Percentiles rank a stretch among this genome's conserved stretches.
These are phyloP conservation scores for Chloropsis cyanopogon DNA, from an alignment of 2,113 vertebrate genomes.

Conservation along the genomic window DNA sequence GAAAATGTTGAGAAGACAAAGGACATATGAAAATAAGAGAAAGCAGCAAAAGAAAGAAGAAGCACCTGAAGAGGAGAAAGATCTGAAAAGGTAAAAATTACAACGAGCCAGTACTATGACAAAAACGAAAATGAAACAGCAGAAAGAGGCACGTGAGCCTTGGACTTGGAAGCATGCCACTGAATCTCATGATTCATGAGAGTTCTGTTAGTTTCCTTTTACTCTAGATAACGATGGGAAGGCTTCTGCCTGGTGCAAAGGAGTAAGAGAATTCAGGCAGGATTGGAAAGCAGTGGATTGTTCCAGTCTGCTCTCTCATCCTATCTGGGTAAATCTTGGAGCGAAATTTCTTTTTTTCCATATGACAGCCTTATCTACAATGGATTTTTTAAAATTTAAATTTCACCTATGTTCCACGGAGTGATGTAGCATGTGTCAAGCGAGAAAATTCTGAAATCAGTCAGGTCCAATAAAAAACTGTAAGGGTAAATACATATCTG, in stretches of 20 bases:
- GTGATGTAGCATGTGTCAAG: neutral
- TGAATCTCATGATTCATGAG: neutral
- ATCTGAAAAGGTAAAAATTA: neutral
- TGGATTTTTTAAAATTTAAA: neutral
- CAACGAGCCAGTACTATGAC: neutral
- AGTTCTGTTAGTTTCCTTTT: neutral
- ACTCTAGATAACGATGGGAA: neutral
- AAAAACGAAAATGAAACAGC: neutral
- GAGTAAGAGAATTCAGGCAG: neutral
- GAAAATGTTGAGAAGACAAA: neutral
- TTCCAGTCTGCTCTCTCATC: neutral
- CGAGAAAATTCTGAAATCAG: neutral
- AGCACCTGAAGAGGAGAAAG: neutral
- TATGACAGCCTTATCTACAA: neutral
- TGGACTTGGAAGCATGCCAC: neutral
- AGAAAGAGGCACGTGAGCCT: neutral
- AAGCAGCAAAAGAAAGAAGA: neutral
- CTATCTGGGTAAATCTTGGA: neutral
- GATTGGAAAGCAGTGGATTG: rapidly evolving
- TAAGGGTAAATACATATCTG: neutral
- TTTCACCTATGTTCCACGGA: neutral
- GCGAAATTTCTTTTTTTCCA: neutral
- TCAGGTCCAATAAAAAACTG: neutral
- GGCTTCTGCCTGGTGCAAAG: neutral
- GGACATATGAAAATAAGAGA: neutral